These are phyloP conservation scores for Diplolepis rosae DNA, from an alignment of 2,888 invertebrate genomes.

Conservation along the genomic window DNA sequence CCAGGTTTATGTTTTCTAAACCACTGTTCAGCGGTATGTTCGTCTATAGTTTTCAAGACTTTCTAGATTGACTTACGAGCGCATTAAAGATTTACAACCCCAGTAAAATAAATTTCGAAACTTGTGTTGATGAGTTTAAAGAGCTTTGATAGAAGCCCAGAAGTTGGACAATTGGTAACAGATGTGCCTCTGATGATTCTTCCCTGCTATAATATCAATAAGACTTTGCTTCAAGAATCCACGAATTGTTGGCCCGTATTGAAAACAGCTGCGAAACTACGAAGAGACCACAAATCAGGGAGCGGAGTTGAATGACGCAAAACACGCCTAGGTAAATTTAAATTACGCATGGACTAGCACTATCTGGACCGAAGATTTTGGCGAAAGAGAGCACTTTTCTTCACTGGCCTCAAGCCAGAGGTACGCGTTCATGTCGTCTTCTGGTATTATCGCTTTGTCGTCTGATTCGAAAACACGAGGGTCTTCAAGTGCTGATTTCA, in stretches of 20 bases:
- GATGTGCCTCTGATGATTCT: neutral
- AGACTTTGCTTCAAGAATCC: neutral
- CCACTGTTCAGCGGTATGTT: too few species aligned
- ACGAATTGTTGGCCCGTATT: slow-evolving; percentile 64
- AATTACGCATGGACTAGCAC: slow-evolving; percentile 62
- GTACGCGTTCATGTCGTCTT: slow-evolving; percentile 53
- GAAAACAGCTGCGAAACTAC: slow-evolving; percentile 63
- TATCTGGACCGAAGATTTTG: slow-evolving; percentile 47
- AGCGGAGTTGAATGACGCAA: slow-evolving; percentile 66
- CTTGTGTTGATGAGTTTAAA: too few species aligned
- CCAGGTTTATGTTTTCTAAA: too few species aligned
- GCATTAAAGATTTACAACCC: too few species aligned
- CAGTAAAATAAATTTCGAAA: too few species aligned
- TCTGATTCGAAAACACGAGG: slow-evolving; percentile 32
- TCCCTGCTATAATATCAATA: neutral
- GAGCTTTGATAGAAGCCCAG: neutral
- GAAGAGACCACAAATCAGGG: slow-evolving; percentile 67
- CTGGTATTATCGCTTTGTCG: slow-evolving; percentile 54
- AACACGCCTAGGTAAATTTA: slow-evolving; percentile 71
- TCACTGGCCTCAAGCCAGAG: slow-evolving; percentile 61
- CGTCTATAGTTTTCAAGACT: too few species aligned
- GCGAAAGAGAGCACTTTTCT: slow-evolving; percentile 42
- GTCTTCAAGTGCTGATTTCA: neutral
- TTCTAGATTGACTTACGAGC: too few species aligned
- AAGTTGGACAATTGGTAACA: neutral